Evolutionary conservation across 1,140 invertebrate genomes (phyloP).

Genomic region (Temnothorax curvispinosus): DNA sequence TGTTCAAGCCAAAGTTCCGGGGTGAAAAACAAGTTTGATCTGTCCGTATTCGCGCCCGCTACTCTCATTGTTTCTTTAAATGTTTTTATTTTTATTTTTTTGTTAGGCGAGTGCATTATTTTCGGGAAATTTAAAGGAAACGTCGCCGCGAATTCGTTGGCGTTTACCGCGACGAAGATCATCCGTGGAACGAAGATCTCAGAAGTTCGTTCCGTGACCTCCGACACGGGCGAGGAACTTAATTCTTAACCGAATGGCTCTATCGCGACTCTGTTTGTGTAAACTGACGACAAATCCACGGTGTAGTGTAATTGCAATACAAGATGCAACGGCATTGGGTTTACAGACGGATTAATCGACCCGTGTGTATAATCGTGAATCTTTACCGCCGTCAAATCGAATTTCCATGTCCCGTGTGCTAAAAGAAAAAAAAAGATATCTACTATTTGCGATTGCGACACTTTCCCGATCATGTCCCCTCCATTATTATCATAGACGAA

Average conservation of each 20-base stretch:
- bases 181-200: not conserved
- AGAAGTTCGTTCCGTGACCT: not conserved
- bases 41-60: conserved; percentile 28
- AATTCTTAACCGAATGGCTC: conserved; percentile 6
- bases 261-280: not conserved
- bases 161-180: not conserved
- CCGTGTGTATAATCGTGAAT: conserved; percentile 32
- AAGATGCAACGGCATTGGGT: not conserved
- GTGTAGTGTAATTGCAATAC: conserved; percentile 24
- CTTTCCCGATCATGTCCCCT: conserved; percentile 16
- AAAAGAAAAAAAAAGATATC: not conserved
- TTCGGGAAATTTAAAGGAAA: not conserved
- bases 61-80: not conserved
- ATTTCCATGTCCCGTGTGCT: conserved; percentile 28
- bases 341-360: conserved; percentile 26
- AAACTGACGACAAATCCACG: not conserved
- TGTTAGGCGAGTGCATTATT: not conserved
- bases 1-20: conserved; percentile 10
- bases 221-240: not conserved
- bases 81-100: not conserved
- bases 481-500: not conserved
- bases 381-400: conserved; percentile 22
- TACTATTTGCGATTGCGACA: conserved; percentile 12
- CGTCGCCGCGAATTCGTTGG: not conserved
- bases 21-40: conserved; percentile 23